Conservation (phyloP, 2,113 vertebrate species). For the Phyllostomus hastatus region DNA sequence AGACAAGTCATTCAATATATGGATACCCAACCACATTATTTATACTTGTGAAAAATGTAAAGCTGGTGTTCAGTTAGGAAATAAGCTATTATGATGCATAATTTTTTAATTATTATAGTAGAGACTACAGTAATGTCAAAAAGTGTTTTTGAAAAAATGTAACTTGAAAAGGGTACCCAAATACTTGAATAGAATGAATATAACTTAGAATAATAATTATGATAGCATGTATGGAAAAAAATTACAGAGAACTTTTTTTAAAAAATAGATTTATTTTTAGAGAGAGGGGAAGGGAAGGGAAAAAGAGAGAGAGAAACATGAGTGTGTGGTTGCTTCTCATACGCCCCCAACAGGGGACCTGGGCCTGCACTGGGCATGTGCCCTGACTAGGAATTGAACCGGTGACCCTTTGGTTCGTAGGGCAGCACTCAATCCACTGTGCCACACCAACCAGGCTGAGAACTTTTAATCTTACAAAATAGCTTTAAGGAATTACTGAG, state of each 20-base stretch:
- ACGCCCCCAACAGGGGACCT: too few species aligned
- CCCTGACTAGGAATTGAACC: too few species aligned
- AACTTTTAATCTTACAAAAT: constrained; percentile 13
- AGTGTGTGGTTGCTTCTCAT: too few species aligned
- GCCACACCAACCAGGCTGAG: neutral
- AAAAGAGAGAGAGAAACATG: too few species aligned
- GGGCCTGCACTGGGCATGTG: too few species aligned
- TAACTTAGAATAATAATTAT: neutral
- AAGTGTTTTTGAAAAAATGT: neutral
- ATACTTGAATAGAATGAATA: neutral
- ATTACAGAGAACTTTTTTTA: neutral
- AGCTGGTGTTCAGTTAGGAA: constrained; percentile 13
- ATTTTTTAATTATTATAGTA: neutral
- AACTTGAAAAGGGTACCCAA: neutral
- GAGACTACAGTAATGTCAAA: neutral
- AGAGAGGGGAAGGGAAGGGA: too few species aligned
- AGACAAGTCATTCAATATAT: neutral
- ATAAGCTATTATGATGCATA: neutral
- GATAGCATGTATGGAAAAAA: neutral
- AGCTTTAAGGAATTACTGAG: neutral
- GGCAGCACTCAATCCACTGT: too few species aligned
- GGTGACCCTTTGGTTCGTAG: too few species aligned
- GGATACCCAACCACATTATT: neutral
- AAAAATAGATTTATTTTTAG: too few species aligned
- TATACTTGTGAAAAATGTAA: constrained; percentile 9